These are phyloP conservation scores for Trichogramma dendrolimi DNA, from an alignment of 2,888 invertebrate species.

Conservation along the genomic window DNA sequence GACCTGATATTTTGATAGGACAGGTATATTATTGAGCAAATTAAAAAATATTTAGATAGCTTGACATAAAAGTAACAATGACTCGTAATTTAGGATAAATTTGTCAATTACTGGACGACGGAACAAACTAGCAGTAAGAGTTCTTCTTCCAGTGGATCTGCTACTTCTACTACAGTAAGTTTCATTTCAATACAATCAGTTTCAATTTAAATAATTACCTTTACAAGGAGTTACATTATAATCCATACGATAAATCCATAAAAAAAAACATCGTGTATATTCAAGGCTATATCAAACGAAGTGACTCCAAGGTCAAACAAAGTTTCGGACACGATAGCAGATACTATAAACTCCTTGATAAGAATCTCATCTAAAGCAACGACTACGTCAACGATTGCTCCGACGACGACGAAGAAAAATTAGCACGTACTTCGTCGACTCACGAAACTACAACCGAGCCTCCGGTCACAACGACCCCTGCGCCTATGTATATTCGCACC, in stretches of 20 bases:
- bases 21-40: conserved; percentile 41
- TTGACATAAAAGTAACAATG: neutral
- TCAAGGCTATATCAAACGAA: neutral
- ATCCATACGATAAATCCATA: neutral
- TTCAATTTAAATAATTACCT: too few relatives aligned
- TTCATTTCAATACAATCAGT: neutral
- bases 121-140: conserved; percentile 39
- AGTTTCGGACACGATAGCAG: conserved; percentile 28
- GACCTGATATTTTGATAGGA: conserved; percentile 41
- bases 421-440: conserved; percentile 31
- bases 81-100: conserved; percentile 45
- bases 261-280: neutral
- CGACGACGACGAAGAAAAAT: conserved; percentile 29
- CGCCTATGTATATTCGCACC: conserved; percentile 9
- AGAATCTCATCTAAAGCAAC: conserved; percentile 32
- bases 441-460: conserved; percentile 26
- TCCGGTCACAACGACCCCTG: conserved; percentile 20
- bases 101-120: conserved; percentile 48
- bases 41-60: neutral
- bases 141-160: conserved; percentile 43
- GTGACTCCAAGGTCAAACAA: neutral
- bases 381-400: conserved; percentile 31
- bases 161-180: conserved; percentile 47
- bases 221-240: too few relatives aligned
- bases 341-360: conserved; percentile 33